Conservation (phyloP, 2,113 vertebrate species). For the Rhizomys pruinosus region DNA sequence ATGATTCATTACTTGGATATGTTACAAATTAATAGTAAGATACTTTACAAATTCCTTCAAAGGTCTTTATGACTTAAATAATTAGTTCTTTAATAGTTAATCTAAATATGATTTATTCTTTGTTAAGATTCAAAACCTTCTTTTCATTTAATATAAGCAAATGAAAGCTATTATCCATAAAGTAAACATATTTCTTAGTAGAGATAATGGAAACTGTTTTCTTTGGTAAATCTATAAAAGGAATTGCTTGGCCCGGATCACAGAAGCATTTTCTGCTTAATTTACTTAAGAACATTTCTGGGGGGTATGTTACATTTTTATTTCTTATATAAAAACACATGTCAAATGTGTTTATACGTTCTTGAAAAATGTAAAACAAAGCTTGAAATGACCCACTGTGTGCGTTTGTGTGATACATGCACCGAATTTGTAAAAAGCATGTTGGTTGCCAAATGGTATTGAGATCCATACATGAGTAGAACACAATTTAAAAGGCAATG, state of each 20-base stretch:
- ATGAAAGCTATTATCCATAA: slow-evolving; percentile 82
- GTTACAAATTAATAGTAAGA: slow-evolving; percentile 9
- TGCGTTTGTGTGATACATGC: neutral
- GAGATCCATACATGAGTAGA: neutral
- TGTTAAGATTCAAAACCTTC: slow-evolving; percentile 80
- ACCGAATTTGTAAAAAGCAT: slow-evolving; percentile 33
- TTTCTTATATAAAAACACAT: slow-evolving; percentile 54
- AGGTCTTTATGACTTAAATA: slow-evolving; percentile 57
- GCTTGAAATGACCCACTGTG: slow-evolving; percentile 23
- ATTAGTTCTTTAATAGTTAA: slow-evolving; percentile 77
- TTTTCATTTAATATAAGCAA: slow-evolving; percentile 83
- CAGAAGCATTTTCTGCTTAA: slow-evolving; percentile 68
- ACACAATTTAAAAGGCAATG: slow-evolving; percentile 38
- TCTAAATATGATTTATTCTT: slow-evolving; percentile 79
- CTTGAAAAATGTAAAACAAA: slow-evolving; percentile 69
- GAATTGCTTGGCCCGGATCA: slow-evolving; percentile 77
- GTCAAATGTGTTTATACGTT: slow-evolving; percentile 61
- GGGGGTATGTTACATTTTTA: slow-evolving; percentile 63
- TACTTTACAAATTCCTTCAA: slow-evolving; percentile 52
- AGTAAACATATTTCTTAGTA: slow-evolving; percentile 85
- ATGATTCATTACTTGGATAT: slow-evolving; percentile 59
- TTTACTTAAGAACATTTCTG: slow-evolving; percentile 58
- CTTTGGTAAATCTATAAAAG: slow-evolving; percentile 87
- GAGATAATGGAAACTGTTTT: slow-evolving; percentile 87
- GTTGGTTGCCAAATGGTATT: neutral